phyloP scores from a whole-genome alignment of 2,797 vertebrate genomes.

The Periophthalmus magnuspinnatus region DNA sequence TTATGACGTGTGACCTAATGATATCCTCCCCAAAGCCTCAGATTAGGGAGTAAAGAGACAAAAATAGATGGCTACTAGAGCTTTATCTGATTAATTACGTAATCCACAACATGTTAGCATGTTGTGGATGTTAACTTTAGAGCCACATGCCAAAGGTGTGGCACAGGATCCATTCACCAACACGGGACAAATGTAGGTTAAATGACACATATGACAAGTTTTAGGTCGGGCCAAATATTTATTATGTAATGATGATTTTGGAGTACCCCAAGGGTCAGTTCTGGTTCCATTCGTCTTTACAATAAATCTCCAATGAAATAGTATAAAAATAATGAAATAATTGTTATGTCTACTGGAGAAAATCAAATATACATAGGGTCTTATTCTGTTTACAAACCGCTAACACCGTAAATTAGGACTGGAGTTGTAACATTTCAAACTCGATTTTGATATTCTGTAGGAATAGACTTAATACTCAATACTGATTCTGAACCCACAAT shows the following conservation, averaged over 20 bases:
- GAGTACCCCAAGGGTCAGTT: background rate
- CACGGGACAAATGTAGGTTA: background rate
- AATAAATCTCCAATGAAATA: background rate
- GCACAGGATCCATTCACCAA: background rate
- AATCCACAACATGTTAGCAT: slow-evolving; percentile 16
- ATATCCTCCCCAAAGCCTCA: slow-evolving; percentile 41
- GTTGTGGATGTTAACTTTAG: slow-evolving; percentile 20
- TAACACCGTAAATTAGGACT: too few species aligned
- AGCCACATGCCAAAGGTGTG: background rate
- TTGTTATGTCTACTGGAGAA: background rate
- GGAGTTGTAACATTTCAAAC: too few species aligned
- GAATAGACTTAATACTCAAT: too few species aligned
- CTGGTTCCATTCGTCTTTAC: background rate
- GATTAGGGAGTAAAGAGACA: slow-evolving; percentile 54
- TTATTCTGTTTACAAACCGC: too few species aligned
- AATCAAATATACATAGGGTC: too few species aligned
- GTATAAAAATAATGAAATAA: background rate
- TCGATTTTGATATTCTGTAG: too few species aligned
- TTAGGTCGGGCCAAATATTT: background rate
- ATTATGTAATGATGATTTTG: background rate
- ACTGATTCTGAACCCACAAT: too few species aligned
- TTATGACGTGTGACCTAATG: slow-evolving; percentile 29
- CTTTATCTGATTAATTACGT: slow-evolving; percentile 26
- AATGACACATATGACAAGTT: background rate
- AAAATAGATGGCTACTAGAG: slow-evolving; percentile 46